A percentile compares a stretch with the other conserved stretches of the same genome.
These are phyloP conservation scores for Pagrus major DNA, from an alignment of 2,113 vertebrate genomes.

Conservation along the genomic window DNA sequence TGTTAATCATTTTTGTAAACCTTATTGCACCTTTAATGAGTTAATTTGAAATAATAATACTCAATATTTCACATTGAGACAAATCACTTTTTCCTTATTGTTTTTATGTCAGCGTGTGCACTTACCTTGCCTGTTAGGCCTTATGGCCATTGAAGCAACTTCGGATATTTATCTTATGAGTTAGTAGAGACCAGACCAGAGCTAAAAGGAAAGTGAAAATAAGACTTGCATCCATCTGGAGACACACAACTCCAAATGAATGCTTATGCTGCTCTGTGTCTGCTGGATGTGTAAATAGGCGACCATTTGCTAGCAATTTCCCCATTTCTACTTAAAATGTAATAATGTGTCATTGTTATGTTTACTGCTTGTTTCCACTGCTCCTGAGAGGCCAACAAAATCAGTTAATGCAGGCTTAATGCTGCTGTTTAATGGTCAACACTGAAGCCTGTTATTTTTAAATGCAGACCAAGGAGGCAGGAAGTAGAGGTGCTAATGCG, in stretches of 20 bases:
- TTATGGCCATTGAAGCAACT: no score
- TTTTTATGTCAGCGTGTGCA: no score
- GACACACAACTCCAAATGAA: neutral
- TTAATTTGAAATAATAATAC: neutral
- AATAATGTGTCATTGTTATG: neutral
- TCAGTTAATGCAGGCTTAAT: conserved; percentile 20
- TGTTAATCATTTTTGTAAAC: no score
- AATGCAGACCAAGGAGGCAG: neutral
- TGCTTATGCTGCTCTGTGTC: neutral
- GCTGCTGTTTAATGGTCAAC: conserved; percentile 13
- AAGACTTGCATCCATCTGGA: neutral
- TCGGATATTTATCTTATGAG: neutral
- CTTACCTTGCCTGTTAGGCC: no score
- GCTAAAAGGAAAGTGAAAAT: neutral
- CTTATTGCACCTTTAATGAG: no score
- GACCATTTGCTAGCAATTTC: neutral
- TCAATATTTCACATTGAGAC: neutral
- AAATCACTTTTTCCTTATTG: no score
- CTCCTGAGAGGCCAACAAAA: neutral
- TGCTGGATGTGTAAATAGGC: conserved; percentile 1
- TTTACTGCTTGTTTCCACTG: conserved; percentile 8
- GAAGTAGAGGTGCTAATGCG: no score
- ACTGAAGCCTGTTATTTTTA: neutral
- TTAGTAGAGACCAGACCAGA: neutral
- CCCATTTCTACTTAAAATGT: neutral